Evolutionary conservation across 2,888 invertebrate genomes (phyloP), one percentile per base, ranked within the genome.

Genomic region (Parasteatoda lunata): DNA sequence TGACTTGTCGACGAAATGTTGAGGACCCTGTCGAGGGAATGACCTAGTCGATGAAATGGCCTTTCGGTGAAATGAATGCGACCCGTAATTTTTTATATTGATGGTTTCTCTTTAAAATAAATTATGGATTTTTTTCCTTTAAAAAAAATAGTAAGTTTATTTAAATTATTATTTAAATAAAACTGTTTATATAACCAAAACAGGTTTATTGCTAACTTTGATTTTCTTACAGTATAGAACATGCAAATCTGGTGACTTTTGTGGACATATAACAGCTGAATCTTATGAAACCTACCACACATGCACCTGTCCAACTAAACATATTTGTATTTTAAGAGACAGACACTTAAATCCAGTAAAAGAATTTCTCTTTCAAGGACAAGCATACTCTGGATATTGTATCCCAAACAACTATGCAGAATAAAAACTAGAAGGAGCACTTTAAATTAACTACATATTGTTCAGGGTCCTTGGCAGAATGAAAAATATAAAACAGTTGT

Each of bases 251-350:
- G 92, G 92, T 0, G 94, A 95, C 64, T 93, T 94, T 90, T 95
- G 95, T 90, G 95, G 95, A 0, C 92, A 94, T 86, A 93, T 95
- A 8, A 93, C 93, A 89, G 91, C 92, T n/a, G 94, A 94, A 89
- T 91, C 93, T 8, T 93, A 93, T 87, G 93, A 94, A 7, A 92
- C 94, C 13, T 94, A 94, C 90, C 94, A 95, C 90, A 93, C 93
- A 7, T 95, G 95, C 89, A 92, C 93, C 48, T 95, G 95, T 89
- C 95, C 95, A 0, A 91, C 91, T 84, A 93, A 93, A 9, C 93
- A 94, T 90, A 92, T 94, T 51, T 95, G 95, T 90, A 92, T 94
- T 15, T 94, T 93, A 84, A 91, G 91, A 51, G 93, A 93, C 49
- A 93, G 93, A 8, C 90, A 89, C 7, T 90, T 91, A 54, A 90